phyloP scores from a whole-genome alignment of 2,113 vertebrate species.

The Spermophilus dauricus region DNA sequence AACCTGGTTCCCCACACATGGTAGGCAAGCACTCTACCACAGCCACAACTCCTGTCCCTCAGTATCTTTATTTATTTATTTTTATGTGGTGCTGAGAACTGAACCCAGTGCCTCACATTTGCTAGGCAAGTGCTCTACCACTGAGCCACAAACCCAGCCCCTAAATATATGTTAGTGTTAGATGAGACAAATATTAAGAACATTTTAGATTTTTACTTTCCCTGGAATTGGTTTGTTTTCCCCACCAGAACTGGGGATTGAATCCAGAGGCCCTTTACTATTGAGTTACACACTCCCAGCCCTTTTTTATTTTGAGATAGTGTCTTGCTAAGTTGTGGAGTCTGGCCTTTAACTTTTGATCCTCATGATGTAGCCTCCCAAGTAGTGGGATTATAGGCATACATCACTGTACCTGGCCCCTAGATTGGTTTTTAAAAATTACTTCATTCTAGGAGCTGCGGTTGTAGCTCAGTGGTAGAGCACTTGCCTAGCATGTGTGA shows the following conservation, averaged over 20 bases:
- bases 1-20: too few relatives aligned
- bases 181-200: constrained; percentile 21
- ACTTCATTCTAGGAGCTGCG: neutral
- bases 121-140: too few relatives aligned
- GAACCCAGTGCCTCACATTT: too few relatives aligned
- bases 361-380: neutral
- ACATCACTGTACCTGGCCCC: neutral
- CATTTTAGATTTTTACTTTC: constrained; percentile 31
- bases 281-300: neutral
- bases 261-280: neutral
- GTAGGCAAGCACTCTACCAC: too few relatives aligned
- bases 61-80: too few relatives aligned
- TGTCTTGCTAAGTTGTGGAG: neutral
- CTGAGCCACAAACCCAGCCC: too few relatives aligned
- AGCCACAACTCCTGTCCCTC: too few relatives aligned
- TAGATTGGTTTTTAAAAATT: too few relatives aligned
- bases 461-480: too few relatives aligned
- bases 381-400: neutral
- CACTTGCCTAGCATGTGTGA: too few relatives aligned
- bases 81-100: too few relatives aligned
- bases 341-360: neutral
- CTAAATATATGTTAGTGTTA: constrained; percentile 51
- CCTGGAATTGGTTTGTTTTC: neutral
- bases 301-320: neutral
- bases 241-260: neutral